Percentiles rank a stretch among this genome's conserved stretches.
Conservation (phyloP, 2,888 invertebrate species). For the Agrotis puta region DNA sequence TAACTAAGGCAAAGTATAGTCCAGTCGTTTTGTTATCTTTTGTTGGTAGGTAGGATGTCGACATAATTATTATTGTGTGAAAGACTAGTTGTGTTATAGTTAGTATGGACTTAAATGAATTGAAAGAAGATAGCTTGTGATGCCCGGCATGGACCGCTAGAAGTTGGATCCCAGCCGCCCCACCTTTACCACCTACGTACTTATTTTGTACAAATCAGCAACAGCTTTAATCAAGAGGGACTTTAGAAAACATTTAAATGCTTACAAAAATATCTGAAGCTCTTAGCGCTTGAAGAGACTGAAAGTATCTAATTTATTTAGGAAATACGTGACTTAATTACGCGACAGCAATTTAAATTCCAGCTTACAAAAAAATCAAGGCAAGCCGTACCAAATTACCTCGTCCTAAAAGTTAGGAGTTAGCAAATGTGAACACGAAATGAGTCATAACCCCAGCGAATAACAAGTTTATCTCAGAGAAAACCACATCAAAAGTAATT, state of each 20-base stretch:
- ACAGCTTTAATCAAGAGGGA: slow-evolving; percentile 33
- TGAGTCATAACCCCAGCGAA: slow-evolving; percentile 25
- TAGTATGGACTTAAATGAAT: too few relatives aligned
- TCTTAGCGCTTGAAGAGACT: background rate
- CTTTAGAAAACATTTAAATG: slow-evolving; percentile 20
- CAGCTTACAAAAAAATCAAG: background rate
- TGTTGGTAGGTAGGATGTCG: too few relatives aligned
- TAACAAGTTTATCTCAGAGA: slow-evolving; percentile 33
- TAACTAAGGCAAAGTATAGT: too few relatives aligned
- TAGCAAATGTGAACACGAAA: slow-evolving; percentile 31
- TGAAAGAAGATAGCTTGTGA: too few relatives aligned
- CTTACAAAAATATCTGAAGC: background rate
- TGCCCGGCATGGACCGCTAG: too few relatives aligned
- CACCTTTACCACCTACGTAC: too few relatives aligned
- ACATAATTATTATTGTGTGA: too few relatives aligned
- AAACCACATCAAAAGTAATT: slow-evolving; percentile 42
- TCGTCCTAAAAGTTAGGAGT: background rate
- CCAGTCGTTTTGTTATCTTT: too few relatives aligned
- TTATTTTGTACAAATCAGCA: slow-evolving; percentile 1
- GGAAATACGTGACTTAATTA: background rate
- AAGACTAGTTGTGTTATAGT: too few relatives aligned
- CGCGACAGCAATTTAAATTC: background rate
- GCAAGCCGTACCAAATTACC: background rate
- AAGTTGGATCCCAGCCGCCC: too few relatives aligned
- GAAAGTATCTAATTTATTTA: background rate